Base-by-base conservation (phyloP, 2,797 vertebrate species). In the Eidolon dupreanum region DNA sequence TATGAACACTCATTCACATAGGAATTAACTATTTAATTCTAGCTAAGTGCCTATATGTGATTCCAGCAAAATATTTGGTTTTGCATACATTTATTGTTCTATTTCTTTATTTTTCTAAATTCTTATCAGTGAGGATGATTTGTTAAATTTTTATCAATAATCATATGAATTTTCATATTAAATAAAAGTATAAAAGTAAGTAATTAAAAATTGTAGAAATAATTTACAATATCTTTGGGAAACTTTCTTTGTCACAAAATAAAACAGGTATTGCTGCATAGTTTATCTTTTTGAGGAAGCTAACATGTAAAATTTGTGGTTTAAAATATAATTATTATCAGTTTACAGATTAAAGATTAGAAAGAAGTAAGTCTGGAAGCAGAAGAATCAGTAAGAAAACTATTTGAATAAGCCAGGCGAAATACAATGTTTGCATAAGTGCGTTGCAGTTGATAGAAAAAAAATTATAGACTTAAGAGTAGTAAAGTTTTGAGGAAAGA, bases 1-100 rank as follows among this genome's bases (percentile, higher is more conserved):
- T 95, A 95, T 65, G 59, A 85, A 74, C 41, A 82, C 28, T 84
- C 77, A 97, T 96, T 96, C 55, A 68, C 77, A 55, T 38, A 86
- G n/a, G 38, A 83, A 17, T 65, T 59, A 90, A 70, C 4, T 57
- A 83, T 6, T 57, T 31, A 61, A 26, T 82, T 92, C 41, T 68
- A 71, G 15, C 38, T 82, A 85, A 78, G 4, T 66, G 49, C 26
- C 31, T 73, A 1, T 46, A n/a, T 75, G 12, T 70, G 28, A 92
- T 63, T 90, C 6, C 24, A 85, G 31, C 36, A 68, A 43, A 70
- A 74, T 41, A 63, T 20, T 79, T 61, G 33, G 6, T 33, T 59
- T 65, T 71, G 24, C 75, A 77, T 66, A 59, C 46, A 77, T 33
- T 43, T 51, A 8, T 49, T 87, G 4, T 79, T 73, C 0, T 65